phyloP scores from a whole-genome alignment of 1,140 invertebrate species.

The Drosophila fuyamai region DNA sequence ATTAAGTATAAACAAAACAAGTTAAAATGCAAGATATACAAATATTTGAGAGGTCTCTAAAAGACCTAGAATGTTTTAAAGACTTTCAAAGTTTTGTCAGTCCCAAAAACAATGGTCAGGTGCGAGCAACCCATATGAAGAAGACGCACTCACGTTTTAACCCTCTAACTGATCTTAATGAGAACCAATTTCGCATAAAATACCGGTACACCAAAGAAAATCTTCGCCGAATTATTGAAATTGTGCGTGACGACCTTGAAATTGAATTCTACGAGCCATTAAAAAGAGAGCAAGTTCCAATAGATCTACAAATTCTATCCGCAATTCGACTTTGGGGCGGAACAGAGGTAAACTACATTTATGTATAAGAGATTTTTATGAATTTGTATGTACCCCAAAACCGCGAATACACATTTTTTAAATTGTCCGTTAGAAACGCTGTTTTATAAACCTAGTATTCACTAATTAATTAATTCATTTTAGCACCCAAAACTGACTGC shows the following conservation, averaged over 20 bases:
- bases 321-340: conserved; percentile 69
- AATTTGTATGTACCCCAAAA: conserved; percentile 26
- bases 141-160: conserved; percentile 53
- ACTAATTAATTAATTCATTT: neutral
- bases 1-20: neutral
- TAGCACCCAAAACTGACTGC: conserved; percentile 71
- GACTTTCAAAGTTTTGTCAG: conserved; percentile 41
- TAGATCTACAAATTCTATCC: conserved; percentile 70
- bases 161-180: conserved; percentile 64
- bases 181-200: conserved; percentile 65
- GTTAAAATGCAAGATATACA: conserved; percentile 53
- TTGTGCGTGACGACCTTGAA: conserved; percentile 74
- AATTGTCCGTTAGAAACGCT: neutral
- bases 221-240: conserved; percentile 68
- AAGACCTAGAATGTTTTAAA: conserved; percentile 50
- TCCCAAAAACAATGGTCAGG: neutral
- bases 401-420: conserved; percentile 5
- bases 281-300: conserved; percentile 70
- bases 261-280: conserved; percentile 57
- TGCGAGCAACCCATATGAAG: conserved; percentile 10
- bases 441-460: neutral
- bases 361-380: neutral
- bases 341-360: conserved; percentile 61
- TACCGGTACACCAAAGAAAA: conserved; percentile 77
- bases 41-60: conserved; percentile 44